Base-by-base conservation (phyloP, 2,888 invertebrate genomes). In the Oegoconia quadripuncta region DNA sequence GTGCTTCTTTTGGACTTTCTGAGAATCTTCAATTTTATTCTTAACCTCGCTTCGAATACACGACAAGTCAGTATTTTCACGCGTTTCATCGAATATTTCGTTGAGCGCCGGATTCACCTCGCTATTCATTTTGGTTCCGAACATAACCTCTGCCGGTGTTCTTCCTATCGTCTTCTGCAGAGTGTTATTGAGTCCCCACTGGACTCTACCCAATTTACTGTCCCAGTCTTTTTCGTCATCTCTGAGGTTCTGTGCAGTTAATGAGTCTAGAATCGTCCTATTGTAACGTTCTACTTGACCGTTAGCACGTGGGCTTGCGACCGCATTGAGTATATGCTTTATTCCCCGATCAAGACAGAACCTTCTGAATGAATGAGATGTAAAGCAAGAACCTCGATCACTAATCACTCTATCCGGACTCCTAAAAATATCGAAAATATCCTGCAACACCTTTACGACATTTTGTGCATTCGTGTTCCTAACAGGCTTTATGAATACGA, bases 401-500 rank as follows among this genome's bases (percentile, higher is more conserved):
- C 36, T 39, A 1, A 39, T 36, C 1, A 39, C 12, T 1, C 38
- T 5, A 3, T 38, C 35, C 1, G 42, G 42, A 1, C 18, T 12
- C 5, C 42, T 8, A 25, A 39, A 42, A 0, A 23, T 42, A 23
- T 36, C 26, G 18, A 42, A 42, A 15, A 42, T 39, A 8, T 41
- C 37, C 3, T 41, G 18, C 18, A 37, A 30, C 12, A 13, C 32
- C 5, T 28, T 28, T 9, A 28, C 14, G 13, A 28, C 28, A 14
- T 28, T 28, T 28, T 6, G 3, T 3, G 28, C 14, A 5, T 28
- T 28, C 9, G 28, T 28, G n/a, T 28, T 48, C 4, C 27, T 18
- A 1, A 52, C 52, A 0, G 57, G 29, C 4, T 28, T 44, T 2
- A 49, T 1, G 15, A 33, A 22, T n/a, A 29, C 11, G 20, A 39